Base-by-base conservation (phyloP, 1,140 invertebrate species). In the Lordiphosa stackelbergi region DNA sequence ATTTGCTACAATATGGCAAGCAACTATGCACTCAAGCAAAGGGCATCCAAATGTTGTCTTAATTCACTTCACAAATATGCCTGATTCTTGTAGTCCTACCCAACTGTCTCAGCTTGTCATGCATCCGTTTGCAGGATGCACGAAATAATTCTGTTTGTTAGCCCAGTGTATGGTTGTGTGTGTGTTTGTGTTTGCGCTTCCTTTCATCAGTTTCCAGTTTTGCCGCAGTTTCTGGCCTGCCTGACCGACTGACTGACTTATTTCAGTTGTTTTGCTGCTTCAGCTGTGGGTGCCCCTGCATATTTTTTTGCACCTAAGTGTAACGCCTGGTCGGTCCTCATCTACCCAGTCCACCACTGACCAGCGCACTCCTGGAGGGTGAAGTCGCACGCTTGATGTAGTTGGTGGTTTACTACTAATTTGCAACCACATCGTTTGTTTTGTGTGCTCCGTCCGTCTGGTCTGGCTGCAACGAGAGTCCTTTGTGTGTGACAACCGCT, bases 401-500 rank as follows among this genome's bases (percentile, higher is more conserved):
- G 75, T 81, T 81, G 72, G 73, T 83, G 75, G 75, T 83, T 81
- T 81, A 81, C 75, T 81, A 81, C 75, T 81, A 81, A 81, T 81
- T 81, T 81, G 75, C 75, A 81, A 81, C 75, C 75, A 81, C 75
- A 81, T 81, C 75, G 75, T 81, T 81, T 81, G 75, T 81, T 81
- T 83, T 81, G 75, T 79, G 75, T 63, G 74, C 68, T 45, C 53
- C 38, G 45, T 41, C 58, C 43, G 11, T 3, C 45, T 40, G 19
- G 11, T 24, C 22, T 7, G n/a, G 36, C 16, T 47, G 40, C 52
- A 55, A 51, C 24, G 52, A 64, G 58, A 43, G 66, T 81, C 74
- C 75, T 75, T 79, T 79, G 66, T 79, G 74, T 75, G 70, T 70
- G 71, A 75, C 71, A 62, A 81, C 28, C 54, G 61, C 61, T 65